Evolutionary conservation across 2,113 vertebrate species (phyloP), one percentile per base, ranked within the genome.

Genomic region (Terrapene triunguis): DNA sequence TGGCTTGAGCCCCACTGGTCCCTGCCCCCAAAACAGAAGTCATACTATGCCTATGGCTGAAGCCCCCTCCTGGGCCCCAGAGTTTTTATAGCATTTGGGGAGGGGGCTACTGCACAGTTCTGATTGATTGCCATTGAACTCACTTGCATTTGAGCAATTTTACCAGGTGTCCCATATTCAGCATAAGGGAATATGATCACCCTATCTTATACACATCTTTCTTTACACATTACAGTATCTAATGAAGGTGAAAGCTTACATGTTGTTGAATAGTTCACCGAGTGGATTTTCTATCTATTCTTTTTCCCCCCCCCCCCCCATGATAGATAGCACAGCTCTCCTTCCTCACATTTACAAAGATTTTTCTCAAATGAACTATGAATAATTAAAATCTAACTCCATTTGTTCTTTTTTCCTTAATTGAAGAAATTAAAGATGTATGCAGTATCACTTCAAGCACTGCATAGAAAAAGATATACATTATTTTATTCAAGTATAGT

Each of bases 361-460:
- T 97, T 98, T 98, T 98, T 97, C 98, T 98, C 97, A 98, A 98
- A 98, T 98, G 98, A 98, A 97, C 97, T 97, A 98, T 98, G 97
- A 98, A 98, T 98, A 98, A 98, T 98, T 98, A 98, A 98, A 98
- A 97, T 94, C 92, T 96, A 92, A 96, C 98, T 98, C 97, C 98
- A 98, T 98, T 98, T 98, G 95, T 97, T 97, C 98, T 97, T 97
- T 97, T 97, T 98, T 98, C 97, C 95, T 98, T 98, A 98, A 98
- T 97, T 98, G 98, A 98, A 98, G 98, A 98, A 98, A 98, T 98
- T 98, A 98, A 98, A 98, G 98, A 98, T 98, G 98, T 97, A 98
- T 98, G 96, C 80, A 93, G 97, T 98, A 87, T 95, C 96, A 93
- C 96, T 96, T 98, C 98, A 95, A 95, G 88, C 96, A 97, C 94